These are phyloP conservation scores for Ypsolopha scabrella DNA, from an alignment of 2,888 invertebrate genomes.

Conservation along the genomic window DNA sequence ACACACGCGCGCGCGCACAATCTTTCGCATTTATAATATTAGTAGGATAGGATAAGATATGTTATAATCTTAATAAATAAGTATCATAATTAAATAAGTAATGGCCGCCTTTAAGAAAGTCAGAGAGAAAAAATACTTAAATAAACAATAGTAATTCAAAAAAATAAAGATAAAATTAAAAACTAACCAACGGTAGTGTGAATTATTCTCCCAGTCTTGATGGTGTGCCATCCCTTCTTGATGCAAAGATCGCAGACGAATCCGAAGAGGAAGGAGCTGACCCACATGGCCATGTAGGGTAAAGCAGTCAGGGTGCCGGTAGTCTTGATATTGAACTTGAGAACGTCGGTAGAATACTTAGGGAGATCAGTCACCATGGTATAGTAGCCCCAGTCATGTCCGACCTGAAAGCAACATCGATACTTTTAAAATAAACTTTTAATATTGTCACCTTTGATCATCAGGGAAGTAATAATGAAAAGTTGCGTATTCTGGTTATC, in stretches of 20 bases:
- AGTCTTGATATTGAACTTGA: conserved; percentile 72
- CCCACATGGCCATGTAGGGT: conserved; percentile 77
- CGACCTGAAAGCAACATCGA: conserved; percentile 31
- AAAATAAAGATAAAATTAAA: background rate
- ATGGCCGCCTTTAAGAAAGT: background rate
- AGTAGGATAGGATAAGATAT: too few species aligned
- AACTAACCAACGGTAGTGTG: conserved; percentile 75
- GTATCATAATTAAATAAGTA: too few species aligned
- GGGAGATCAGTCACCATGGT: conserved; percentile 80
- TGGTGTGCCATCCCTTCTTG: conserved; percentile 68
- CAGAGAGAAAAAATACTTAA: background rate
- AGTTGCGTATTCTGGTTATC: too few species aligned
- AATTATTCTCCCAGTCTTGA: conserved; percentile 72
- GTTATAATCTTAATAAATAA: too few species aligned
- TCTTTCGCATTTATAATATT: too few species aligned
- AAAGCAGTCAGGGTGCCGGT: conserved; percentile 74
- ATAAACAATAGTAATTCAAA: background rate
- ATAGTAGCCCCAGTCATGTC: conserved; percentile 76
- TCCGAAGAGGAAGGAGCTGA: conserved; percentile 73
- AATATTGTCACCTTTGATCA: too few species aligned
- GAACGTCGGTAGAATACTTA: conserved; percentile 74
- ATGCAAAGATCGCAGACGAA: conserved; percentile 77
- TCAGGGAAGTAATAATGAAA: too few species aligned
- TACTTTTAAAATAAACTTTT: too few species aligned
- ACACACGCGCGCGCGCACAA: too few species aligned